phyloP scores from a whole-genome alignment of 2,888 invertebrate species.

The Eristalinus sepulchralis region DNA sequence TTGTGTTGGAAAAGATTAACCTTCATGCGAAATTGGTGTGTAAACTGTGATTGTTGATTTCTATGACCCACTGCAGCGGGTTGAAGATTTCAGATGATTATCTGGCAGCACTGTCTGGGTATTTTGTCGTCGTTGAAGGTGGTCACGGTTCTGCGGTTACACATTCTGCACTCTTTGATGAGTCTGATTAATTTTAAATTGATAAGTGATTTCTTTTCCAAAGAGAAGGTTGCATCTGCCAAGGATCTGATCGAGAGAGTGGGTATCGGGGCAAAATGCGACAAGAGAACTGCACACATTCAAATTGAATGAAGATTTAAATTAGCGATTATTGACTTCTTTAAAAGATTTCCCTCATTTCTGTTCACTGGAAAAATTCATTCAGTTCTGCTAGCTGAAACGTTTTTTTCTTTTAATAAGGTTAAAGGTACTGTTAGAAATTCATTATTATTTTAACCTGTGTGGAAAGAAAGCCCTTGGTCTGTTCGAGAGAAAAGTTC shows the following conservation, averaged over 20 bases:
- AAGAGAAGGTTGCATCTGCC: background rate
- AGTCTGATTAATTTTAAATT: background rate
- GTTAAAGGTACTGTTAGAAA: too few relatives aligned
- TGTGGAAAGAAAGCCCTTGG: too few relatives aligned
- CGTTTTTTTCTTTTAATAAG: too few relatives aligned
- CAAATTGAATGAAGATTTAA: too few relatives aligned
- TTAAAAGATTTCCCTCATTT: too few relatives aligned
- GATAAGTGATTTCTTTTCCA: background rate
- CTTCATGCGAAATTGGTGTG: constrained; percentile 60
- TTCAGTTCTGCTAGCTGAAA: too few relatives aligned
- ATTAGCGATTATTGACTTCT: too few relatives aligned
- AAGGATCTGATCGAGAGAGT: background rate
- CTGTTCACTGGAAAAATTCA: too few relatives aligned
- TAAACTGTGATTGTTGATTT: constrained; percentile 37
- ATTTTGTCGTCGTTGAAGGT: background rate
- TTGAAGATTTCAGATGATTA: background rate
- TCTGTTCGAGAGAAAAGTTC: too few relatives aligned
- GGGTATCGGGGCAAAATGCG: too few relatives aligned
- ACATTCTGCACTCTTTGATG: background rate
- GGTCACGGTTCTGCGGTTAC: background rate
- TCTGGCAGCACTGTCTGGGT: background rate
- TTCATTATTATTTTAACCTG: too few relatives aligned
- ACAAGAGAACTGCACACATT: too few relatives aligned
- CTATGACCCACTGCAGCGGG: constrained; percentile 23
- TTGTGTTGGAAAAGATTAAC: constrained; percentile 66